A percentile compares a stretch with the other conserved stretches of the same genome.
Conservation (phyloP, 2,888 invertebrate genomes). For the Leucophenga montana region DNA sequence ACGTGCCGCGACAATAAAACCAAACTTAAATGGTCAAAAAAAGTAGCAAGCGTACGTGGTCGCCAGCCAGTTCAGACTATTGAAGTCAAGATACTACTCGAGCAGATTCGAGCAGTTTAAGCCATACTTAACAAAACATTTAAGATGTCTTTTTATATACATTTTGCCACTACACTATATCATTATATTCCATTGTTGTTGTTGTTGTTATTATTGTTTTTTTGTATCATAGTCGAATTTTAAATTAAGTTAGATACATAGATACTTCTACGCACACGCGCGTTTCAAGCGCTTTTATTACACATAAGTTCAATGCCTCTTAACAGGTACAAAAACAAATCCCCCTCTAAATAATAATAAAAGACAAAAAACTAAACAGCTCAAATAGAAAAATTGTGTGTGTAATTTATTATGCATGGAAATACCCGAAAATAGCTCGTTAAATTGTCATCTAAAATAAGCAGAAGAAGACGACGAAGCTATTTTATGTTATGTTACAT, state of each 20-base stretch:
- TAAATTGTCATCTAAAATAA: constrained; percentile 16
- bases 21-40: constrained; percentile 60
- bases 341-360: too few species aligned
- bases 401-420: constrained; percentile 24
- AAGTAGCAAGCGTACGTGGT: constrained; percentile 51
- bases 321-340: not conserved
- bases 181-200: not conserved
- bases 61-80: not conserved
- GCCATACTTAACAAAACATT: constrained; percentile 46
- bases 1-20: constrained; percentile 62
- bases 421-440: constrained; percentile 16
- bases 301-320: constrained; percentile 51
- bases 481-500: constrained; percentile 2
- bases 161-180: not conserved
- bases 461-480: too few species aligned
- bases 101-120: constrained; percentile 55
- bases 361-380: constrained; percentile 40
- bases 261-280: constrained; percentile 43
- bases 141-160: constrained; percentile 27
- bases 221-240: constrained; percentile 62
- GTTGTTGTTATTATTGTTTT: not conserved
- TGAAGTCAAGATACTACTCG: constrained; percentile 44
- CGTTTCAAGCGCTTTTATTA: constrained; percentile 27
- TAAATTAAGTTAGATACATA: constrained; percentile 52
- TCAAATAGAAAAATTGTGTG: constrained; percentile 37